These are phyloP conservation scores for Lepidurus apus DNA, from an alignment of 1,140 invertebrate genomes.

Conservation along the genomic window DNA sequence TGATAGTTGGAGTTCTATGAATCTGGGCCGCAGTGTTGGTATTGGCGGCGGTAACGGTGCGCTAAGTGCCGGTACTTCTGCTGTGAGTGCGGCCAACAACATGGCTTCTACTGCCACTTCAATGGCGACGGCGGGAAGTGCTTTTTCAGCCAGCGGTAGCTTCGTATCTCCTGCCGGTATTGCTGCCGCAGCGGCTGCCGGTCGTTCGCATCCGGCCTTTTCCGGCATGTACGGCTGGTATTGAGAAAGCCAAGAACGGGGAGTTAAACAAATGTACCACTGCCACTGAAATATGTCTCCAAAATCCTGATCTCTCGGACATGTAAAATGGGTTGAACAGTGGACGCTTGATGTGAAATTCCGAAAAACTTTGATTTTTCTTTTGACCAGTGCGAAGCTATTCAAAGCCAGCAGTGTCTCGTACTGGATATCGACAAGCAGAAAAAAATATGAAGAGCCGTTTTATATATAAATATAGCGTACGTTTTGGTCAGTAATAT, in stretches of 20 bases:
- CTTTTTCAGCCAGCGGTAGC: neutral
- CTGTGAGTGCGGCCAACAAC: slow-evolving; percentile 1
- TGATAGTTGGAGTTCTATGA: neutral
- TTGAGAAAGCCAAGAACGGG: neutral
- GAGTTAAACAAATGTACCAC: neutral
- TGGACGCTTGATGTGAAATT: neutral
- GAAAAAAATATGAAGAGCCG: no score
- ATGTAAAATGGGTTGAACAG: neutral
- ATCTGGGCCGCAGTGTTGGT: slow-evolving; percentile 2
- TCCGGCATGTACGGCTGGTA: slow-evolving; percentile 34
- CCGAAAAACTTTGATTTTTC: no score
- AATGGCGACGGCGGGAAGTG: slow-evolving; percentile 8
- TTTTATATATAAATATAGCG: no score
- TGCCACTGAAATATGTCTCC: neutral
- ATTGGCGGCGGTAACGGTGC: neutral
- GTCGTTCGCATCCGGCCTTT: slow-evolving; percentile 25
- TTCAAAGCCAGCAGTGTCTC: no score
- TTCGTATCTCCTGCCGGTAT: slow-evolving; percentile 14
- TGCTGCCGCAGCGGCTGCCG: neutral
- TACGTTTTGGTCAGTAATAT: no score
- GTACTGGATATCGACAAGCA: no score
- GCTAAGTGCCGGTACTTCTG: slow-evolving; percentile 20
- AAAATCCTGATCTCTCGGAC: slow-evolving; percentile 6
- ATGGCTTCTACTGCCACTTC: slow-evolving; percentile 2
- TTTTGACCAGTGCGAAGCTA: no score